Evolutionary conservation across 2,113 vertebrate species (phyloP).

Genomic region (Chionomys nivalis): DNA sequence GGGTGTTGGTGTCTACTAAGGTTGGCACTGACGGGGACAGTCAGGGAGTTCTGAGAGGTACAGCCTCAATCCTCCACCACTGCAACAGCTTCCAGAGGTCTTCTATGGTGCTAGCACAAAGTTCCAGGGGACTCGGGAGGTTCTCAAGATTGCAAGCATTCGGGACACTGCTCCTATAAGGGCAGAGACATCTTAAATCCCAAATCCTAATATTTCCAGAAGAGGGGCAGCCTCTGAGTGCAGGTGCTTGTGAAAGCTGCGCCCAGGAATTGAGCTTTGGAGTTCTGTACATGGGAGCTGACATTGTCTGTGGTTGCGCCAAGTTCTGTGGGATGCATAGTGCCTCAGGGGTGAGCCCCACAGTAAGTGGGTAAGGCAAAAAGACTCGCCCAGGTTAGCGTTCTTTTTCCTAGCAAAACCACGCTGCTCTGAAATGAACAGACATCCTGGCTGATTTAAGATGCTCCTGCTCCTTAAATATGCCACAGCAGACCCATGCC

Average conservation of each 20-base stretch:
- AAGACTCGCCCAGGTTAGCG: neutral
- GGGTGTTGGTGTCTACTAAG: neutral
- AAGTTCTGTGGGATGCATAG: neutral
- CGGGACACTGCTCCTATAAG: neutral
- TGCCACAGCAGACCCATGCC: neutral
- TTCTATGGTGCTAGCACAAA: neutral
- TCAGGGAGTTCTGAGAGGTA: neutral
- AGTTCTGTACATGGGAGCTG: neutral
- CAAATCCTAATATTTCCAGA: neutral
- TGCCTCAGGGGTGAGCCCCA: neutral
- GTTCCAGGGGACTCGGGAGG: neutral
- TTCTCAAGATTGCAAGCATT: neutral
- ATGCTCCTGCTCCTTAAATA: slow-evolving; percentile 22
- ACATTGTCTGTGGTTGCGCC: neutral
- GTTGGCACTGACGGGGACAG: fast-evolving
- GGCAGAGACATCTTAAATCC: neutral
- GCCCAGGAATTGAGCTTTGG: neutral
- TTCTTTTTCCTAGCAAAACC: neutral
- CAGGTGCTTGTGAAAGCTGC: neutral
- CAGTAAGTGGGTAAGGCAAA: neutral
- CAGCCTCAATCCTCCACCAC: neutral
- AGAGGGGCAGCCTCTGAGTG: neutral
- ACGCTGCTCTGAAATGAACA: neutral
- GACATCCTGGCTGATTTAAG: slow-evolving; percentile 54
- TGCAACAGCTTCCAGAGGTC: fast-evolving